Percentiles rank a stretch among this genome's conserved stretches.
These are phyloP conservation scores for Ischnura elegans DNA, from an alignment of 2,888 invertebrate species.

Conservation along the genomic window DNA sequence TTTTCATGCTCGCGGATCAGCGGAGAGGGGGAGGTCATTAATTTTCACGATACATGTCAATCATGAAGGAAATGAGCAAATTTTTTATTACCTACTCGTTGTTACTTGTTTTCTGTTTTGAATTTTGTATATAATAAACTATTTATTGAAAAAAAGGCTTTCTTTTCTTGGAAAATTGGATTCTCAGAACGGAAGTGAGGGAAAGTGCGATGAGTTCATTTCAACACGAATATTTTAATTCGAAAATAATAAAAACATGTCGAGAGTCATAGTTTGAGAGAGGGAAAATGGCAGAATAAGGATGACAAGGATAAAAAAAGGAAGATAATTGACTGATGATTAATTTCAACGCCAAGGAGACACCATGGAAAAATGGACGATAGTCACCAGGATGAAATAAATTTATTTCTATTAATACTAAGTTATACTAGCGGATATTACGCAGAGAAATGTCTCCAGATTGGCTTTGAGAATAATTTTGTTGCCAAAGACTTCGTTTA, in stretches of 20 bases:
- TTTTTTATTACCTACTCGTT: neutral
- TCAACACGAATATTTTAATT: neutral
- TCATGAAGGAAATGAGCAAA: neutral
- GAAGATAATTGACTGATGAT: neutral
- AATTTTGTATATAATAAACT: conserved; percentile 6
- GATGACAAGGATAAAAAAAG: neutral
- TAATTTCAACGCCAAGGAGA: neutral
- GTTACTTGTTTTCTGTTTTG: neutral
- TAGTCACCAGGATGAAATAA: neutral
- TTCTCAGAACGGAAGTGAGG: neutral
- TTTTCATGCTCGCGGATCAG: neutral
- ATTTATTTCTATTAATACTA: neutral
- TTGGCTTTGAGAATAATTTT: too few species aligned
- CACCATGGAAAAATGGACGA: neutral
- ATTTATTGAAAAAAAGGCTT: neutral
- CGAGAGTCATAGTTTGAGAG: neutral
- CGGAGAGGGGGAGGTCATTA: neutral
- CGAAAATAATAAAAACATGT: neutral
- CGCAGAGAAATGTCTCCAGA: too few species aligned
- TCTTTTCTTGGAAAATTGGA: neutral
- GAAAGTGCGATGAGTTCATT: neutral
- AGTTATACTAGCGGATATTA: neutral
- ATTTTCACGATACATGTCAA: neutral
- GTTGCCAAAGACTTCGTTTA: too few species aligned
- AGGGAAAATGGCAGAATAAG: neutral